These are phyloP conservation scores for Ephydatia muelleri DNA, from an alignment of 37 sponge, comb jelly and placozoan species.

Conservation along the genomic window DNA sequence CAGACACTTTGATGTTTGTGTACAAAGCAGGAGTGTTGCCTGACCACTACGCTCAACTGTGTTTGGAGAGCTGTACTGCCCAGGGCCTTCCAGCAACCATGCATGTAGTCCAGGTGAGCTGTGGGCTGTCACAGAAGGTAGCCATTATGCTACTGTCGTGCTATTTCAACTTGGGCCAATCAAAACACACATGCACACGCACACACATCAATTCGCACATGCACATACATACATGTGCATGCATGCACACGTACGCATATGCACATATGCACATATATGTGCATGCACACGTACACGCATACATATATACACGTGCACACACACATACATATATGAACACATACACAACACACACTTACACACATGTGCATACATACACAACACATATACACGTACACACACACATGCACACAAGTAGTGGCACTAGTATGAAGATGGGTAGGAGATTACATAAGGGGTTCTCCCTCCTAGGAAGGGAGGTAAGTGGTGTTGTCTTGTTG, in stretches of 20 bases:
- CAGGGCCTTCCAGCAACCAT: slow-evolving; percentile 80
- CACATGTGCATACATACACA: not conserved
- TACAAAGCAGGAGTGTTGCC: slow-evolving; percentile 18
- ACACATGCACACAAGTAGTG: not conserved
- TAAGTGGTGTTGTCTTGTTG: no score
- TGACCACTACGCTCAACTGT: slow-evolving; percentile 19
- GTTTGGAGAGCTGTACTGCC: slow-evolving; percentile 32
- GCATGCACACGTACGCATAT: no score
- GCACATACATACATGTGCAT: no score
- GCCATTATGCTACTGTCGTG: not conserved
- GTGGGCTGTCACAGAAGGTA: not conserved
- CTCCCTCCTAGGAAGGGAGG: not conserved
- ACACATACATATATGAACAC: no score
- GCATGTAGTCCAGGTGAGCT: slow-evolving; percentile 50
- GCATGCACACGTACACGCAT: no score
- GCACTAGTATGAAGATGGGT: not conserved
- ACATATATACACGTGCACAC: no score
- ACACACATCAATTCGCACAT: no score
- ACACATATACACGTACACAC: not conserved
- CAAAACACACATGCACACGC: no score
- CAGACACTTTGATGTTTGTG: slow-evolving; percentile 80
- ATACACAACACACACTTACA: not conserved
- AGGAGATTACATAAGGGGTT: not conserved
- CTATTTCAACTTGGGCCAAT: no score
- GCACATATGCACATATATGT: not conserved